Conservation (phyloP, 2,888 invertebrate species). For the Lepidonotus clava region DNA sequence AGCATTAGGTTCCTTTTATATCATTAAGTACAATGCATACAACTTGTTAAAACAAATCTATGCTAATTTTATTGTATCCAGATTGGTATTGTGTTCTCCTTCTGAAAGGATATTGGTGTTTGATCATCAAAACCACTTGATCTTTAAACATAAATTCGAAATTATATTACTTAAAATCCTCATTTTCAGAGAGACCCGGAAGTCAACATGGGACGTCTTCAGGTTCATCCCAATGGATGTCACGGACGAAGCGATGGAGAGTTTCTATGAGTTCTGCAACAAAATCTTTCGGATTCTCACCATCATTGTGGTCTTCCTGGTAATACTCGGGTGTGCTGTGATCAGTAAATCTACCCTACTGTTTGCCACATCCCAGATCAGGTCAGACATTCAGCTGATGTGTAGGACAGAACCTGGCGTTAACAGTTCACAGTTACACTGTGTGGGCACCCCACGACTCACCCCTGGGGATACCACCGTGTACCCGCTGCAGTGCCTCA, state of each 20-base stretch:
- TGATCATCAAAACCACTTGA: too few relatives aligned
- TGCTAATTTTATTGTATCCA: too few relatives aligned
- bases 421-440: neutral
- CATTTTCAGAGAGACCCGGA: neutral
- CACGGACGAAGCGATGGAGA: neutral
- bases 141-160: too few relatives aligned
- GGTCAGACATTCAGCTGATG: neutral
- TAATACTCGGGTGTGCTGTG: neutral
- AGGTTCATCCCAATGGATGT: neutral
- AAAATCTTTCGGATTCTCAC: conserved; percentile 6
- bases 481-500: neutral
- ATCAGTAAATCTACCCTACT: conserved; percentile 30
- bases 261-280: conserved; percentile 19
- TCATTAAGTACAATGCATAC: too few relatives aligned
- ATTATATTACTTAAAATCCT: neutral
- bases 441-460: neutral
- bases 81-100: too few relatives aligned
- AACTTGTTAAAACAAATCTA: too few relatives aligned
- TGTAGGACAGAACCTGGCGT: neutral
- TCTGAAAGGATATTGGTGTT: neutral
- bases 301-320: neutral
- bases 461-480: neutral
- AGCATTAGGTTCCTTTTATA: too few relatives aligned
- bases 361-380: conserved; percentile 20
- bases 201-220: conserved; percentile 31